Percentiles rank a stretch among this genome's conserved stretches.
Conservation (phyloP, 2,888 invertebrate genomes). For the Schizotus pectinicornis region DNA sequence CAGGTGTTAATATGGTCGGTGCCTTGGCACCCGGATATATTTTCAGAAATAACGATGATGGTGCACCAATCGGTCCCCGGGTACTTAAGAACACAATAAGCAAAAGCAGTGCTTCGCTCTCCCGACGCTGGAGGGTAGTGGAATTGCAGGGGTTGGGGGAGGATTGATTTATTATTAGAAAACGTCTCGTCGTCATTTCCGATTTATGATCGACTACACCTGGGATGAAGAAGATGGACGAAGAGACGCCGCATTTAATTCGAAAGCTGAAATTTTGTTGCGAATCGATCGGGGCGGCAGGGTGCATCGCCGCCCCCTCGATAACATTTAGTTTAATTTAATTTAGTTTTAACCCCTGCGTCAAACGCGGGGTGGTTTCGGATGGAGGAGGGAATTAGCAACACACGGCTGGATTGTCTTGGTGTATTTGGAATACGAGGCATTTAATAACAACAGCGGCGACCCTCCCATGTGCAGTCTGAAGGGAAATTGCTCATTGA, state of each 20-base stretch:
- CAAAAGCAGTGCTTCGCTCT: neutral
- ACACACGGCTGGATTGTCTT: constrained; percentile 23
- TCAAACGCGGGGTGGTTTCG: neutral
- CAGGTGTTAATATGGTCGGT: no score
- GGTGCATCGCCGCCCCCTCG: no score
- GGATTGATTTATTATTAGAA: constrained; percentile 49
- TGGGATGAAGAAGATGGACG: constrained; percentile 18
- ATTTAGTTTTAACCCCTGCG: no score
- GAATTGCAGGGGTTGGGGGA: constrained; percentile 1
- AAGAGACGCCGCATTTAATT: no score
- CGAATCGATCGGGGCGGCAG: no score
- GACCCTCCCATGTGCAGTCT: constrained; percentile 47
- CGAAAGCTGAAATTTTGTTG: no score
- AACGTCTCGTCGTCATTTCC: constrained; percentile 49
- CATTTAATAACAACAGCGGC: constrained; percentile 2
- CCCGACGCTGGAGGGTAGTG: neutral
- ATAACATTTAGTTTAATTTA: no score
- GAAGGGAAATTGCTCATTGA: constrained; percentile 55
- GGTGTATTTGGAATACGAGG: constrained; percentile 42
- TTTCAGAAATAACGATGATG: constrained; percentile 3
- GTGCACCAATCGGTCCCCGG: neutral
- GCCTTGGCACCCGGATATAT: no score
- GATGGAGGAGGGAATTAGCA: constrained; percentile 8
- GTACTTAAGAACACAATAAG: neutral
- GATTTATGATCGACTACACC: constrained; percentile 45